Conservation (phyloP, 1,140 invertebrate genomes). For the Drosophila repleta region DNA sequence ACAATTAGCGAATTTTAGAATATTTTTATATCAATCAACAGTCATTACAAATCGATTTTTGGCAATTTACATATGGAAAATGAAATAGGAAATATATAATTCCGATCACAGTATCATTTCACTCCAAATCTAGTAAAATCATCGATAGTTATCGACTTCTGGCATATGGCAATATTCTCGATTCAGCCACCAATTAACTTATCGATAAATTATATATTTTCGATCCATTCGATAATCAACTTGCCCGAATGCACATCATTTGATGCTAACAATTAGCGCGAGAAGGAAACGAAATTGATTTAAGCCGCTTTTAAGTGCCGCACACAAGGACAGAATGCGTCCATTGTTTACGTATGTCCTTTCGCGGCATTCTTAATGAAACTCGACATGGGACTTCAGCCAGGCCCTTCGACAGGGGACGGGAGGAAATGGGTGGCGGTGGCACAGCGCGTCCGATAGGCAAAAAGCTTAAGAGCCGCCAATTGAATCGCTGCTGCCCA, state of each 20-base stretch:
- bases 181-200: too few species aligned
- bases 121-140: neutral
- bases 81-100: too few species aligned
- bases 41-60: too few species aligned
- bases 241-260: conserved; percentile 15
- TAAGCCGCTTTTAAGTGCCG: conserved; percentile 40
- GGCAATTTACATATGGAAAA: too few species aligned
- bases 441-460: conserved; percentile 21
- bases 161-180: too few species aligned
- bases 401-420: neutral
- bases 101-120: neutral
- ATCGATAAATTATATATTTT: neutral
- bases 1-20: conserved; percentile 4
- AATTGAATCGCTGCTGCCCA: conserved; percentile 40
- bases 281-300: conserved; percentile 40
- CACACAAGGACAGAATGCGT: conserved; percentile 2
- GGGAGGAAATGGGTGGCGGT: too few species aligned
- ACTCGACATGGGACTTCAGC: conserved; percentile 36
- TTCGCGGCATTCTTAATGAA: conserved; percentile 41
- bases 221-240: neutral
- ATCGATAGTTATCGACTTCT: too few species aligned
- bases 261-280: conserved; percentile 51
- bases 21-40: too few species aligned
- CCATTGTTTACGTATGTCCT: conserved; percentile 27
- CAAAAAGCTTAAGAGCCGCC: conserved; percentile 45